phyloP scores from a whole-genome alignment of 2,113 vertebrate species.

The Parus major region DNA sequence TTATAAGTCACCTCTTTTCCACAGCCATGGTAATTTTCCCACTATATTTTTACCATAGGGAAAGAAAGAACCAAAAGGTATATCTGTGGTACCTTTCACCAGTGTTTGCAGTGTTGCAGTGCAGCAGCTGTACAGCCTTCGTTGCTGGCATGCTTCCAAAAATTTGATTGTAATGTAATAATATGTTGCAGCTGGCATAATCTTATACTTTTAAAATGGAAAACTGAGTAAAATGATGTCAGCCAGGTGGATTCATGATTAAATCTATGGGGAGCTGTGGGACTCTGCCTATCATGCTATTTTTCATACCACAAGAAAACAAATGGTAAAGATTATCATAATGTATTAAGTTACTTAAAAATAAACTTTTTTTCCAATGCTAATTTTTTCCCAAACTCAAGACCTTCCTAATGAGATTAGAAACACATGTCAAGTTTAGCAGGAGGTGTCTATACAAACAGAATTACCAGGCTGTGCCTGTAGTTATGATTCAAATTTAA shows the following conservation, averaged over 20 bases:
- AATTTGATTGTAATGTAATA: neutral
- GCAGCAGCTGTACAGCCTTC: neutral
- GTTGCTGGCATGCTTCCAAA: neutral
- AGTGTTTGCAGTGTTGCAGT: neutral
- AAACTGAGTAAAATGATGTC: neutral
- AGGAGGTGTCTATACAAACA: neutral
- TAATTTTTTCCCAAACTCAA: neutral
- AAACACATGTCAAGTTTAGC: neutral
- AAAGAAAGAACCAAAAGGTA: neutral
- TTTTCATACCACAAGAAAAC: neutral
- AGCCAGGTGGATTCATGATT: neutral
- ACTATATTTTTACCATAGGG: neutral
- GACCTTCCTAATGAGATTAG: neutral
- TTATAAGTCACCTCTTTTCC: neutral
- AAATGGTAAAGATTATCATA: neutral
- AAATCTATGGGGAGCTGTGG: neutral
- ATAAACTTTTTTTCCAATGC: neutral
- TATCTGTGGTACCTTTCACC: neutral
- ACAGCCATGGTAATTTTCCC: neutral
- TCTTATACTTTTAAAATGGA: neutral
- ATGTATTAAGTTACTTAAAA: neutral
- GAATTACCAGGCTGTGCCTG: neutral
- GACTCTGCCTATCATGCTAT: neutral
- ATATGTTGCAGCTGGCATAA: slow-evolving; percentile 1
- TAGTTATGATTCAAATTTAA: neutral